Evolutionary conservation across 2,113 vertebrate species (phyloP), one percentile per base, ranked within the genome.

Genomic region (Chionis minor): DNA sequence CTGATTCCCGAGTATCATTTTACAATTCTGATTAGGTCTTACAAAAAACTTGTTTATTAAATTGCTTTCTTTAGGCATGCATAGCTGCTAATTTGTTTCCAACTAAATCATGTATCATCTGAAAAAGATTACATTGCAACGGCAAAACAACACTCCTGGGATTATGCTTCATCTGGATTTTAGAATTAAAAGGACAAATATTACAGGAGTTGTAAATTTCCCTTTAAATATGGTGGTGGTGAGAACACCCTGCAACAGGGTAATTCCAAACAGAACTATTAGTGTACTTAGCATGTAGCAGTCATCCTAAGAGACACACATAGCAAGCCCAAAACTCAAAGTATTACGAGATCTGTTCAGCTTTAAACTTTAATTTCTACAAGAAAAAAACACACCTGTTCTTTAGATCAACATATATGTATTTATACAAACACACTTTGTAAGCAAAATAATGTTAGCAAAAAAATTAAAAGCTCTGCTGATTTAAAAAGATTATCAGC

Each of bases 11-110:
- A 94, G 91, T 74, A 97, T 97, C 95, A 88, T 61, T 97, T 97
- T 97, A 97, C 95, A 97, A 97, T 96, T 97, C 97, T 97, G 96
- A 98, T 97, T 97, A 98, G 96, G 85, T 91, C 93, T 97, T 93
- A 96, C 95, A 96, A 95, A 97, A 98, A 97, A 93, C 95, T 88
- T 97, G 94, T 96, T 98, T 98, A 98, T 97, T 97, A 98, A 98
- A 98, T 94, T 97, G 94, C 96, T 98, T 98, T 98, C 98, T 97
- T 98, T 97, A 98, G 97, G 96, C 91, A 96, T 96, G 96, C 93
- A 91, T 59, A 96, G 94, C 94, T 98, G 95, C 97, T 97, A 98
- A 98, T 98, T 98, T 98, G 96, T 97, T 98, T 97, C 97, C 95
- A 95, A 93, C 93, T 97, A 95, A 96, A 97, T 97, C 97, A 98